Evolutionary conservation across 1,140 invertebrate genomes (phyloP), one percentile per base, ranked within the genome.

Genomic region (Vollenhovia emeryi): DNA sequence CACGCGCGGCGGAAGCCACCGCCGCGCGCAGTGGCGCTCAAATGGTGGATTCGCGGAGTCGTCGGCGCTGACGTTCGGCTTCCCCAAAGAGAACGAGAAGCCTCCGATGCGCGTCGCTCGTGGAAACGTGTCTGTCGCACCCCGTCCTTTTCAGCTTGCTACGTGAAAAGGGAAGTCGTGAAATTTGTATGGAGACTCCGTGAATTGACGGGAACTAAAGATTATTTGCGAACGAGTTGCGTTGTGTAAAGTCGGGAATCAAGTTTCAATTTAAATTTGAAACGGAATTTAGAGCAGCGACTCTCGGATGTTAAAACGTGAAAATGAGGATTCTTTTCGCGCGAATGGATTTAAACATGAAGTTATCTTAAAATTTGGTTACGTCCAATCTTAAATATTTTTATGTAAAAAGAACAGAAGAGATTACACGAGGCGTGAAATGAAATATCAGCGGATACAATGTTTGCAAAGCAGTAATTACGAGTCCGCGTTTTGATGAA

Each of bases 1-100:
- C 27, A 78, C 57, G n/a, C 59, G 27, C 40, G n/a, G 74, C 74
- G 74, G 74, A 78, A 78, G 74, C 57, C 59, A n/a, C n/a, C 48
- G n/a, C 3, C 18, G 30, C 40, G 30, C 40, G 27, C 74, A 78
- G 74, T 78, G 74, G 9, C 40, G 57, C 74, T 78, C 74, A 78
- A 76, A 64, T 43, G 18, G 4, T n/a, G 36, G 18, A 45, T n/a
- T 60, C 59, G 2, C 27, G 30, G 33, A 6, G 27, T 60, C 4
- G 36, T 9, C 11, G 45, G 30, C 30, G 18, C 30, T 33, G 7
- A n/a, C 18, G 15, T 33, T 13, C 1, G n/a, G 8, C 8, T 36
- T 62, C 36, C n/a, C 4, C 8, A 36, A 62, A 18, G 7, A 11
- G 11, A 11, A 27, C 13, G 6, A 45, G 9, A 3, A 33, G 7